These are phyloP conservation scores for Embiotoca jacksoni DNA, from an alignment of 2,113 vertebrate genomes.

Conservation along the genomic window DNA sequence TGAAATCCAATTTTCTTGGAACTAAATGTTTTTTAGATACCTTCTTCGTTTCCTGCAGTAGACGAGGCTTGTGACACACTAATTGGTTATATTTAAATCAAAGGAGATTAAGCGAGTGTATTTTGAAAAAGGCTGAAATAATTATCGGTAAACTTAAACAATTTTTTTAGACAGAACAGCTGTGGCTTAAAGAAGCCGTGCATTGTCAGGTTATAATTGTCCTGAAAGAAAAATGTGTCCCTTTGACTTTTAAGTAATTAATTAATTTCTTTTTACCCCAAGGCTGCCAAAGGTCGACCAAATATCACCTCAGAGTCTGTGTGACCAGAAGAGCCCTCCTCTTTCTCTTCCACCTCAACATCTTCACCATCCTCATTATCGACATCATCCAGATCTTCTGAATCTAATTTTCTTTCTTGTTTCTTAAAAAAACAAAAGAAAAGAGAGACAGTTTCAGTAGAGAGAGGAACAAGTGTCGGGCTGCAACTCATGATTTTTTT, in stretches of 20 bases:
- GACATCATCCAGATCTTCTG: slow-evolving; percentile 91
- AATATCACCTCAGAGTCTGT: slow-evolving; percentile 34
- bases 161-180: too few relatives aligned
- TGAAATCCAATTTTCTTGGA: neutral
- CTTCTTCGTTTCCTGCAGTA: neutral
- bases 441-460: too few relatives aligned
- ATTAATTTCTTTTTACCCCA: too few relatives aligned
- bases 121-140: slow-evolving; percentile 4
- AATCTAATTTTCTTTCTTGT: slow-evolving; percentile 88
- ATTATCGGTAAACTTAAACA: neutral
- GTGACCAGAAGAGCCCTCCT: slow-evolving; percentile 54
- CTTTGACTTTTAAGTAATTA: too few relatives aligned
- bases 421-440: slow-evolving; percentile 72
- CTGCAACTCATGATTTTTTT: too few relatives aligned
- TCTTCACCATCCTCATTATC: slow-evolving; percentile 79
- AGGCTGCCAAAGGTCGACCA: too few relatives aligned
- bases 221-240: too few relatives aligned
- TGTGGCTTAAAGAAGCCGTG: too few relatives aligned
- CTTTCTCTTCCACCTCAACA: slow-evolving; percentile 34
- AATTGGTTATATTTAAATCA: too few relatives aligned
- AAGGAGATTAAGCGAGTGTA: neutral
- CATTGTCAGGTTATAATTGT: too few relatives aligned
- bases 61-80: too few relatives aligned
- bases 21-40: neutral
- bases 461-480: neutral